Conservation (phyloP, 2,113 vertebrate genomes). For the Mandrillus leucophaeus region DNA sequence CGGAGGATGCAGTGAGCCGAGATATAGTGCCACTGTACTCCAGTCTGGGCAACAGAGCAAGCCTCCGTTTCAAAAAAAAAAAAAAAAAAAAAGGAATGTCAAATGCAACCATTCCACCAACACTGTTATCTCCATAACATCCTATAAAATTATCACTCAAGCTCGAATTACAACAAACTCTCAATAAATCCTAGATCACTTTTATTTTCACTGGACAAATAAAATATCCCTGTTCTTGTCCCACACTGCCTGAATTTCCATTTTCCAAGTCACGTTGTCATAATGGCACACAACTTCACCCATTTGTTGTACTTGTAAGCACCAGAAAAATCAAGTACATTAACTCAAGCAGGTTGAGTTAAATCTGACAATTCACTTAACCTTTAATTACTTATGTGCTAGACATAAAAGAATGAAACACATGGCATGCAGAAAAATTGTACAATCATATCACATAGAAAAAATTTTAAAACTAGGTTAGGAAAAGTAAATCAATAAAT, state of each 20-base stretch:
- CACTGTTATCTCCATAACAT: background rate
- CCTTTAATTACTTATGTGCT: background rate
- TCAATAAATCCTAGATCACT: background rate
- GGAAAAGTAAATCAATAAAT: background rate
- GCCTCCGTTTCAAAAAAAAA: too few species aligned
- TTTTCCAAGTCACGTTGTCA: constrained; percentile 1
- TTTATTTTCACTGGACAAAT: background rate
- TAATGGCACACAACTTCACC: background rate
- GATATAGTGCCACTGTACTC: too few species aligned
- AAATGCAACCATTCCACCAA: background rate
- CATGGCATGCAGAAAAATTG: background rate
- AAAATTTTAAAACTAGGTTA: background rate
- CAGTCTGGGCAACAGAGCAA: too few species aligned
- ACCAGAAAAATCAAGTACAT: constrained; percentile 15
- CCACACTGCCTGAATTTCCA: background rate
- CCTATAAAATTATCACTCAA: background rate
- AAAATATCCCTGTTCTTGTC: background rate
- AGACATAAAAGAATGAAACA: background rate
- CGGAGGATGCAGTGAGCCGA: too few species aligned
- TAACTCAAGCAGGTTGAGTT: background rate
- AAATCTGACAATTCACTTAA: background rate
- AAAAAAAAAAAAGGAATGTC: background rate
- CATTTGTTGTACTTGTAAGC: background rate
- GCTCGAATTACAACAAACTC: background rate
- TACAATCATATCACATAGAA: background rate